Evolutionary conservation across 2,888 invertebrate genomes (phyloP), one percentile per base, ranked within the genome.

Genomic region (Macrostomum cliftonense): DNA sequence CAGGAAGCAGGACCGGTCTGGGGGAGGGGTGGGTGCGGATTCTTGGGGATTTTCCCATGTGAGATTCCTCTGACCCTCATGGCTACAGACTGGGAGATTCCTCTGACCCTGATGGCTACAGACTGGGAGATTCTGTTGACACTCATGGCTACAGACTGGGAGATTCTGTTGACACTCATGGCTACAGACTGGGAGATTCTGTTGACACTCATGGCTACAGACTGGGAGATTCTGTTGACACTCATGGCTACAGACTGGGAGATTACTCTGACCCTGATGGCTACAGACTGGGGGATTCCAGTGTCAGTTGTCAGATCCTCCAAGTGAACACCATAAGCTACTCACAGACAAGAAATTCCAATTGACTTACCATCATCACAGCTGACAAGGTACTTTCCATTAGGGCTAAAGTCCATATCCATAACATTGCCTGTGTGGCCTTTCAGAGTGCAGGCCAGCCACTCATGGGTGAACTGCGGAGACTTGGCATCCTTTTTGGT

Each of bases 361-460:
- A n/a, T n/a, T n/a, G n/a, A 28, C 77, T 75, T 76, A 86, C 86
- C 87, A 75, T 82, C 81, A 59, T 81, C 80, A 63, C 82, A 80
- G 52, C 83, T 80, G 53, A 82, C 82, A 64, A 87, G 75, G 64
- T 79, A 83, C 73, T 85, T 87, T 57, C 82, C 83, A 71, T 84
- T 85, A 52, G 79, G 76, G 57, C 84, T 83, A 68, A 83, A 81
- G 63, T 82, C 82, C 68, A 85, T 77, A 60, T 81, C 79, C 17
- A 80, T 72, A 43, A 86, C 79, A 1, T 51, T 46, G 36, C 79
- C 79, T 1, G 80, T 79, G 67, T 87, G 86, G 13, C 83, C 84
- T 69, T 85, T 86, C 58, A 87, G 74, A 49, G 80, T 78, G 54
- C 81, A 78, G 36, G 80, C 72, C 55, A 84, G 74, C 83, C 83